Conservation (phyloP, 2,113 vertebrate species). For the Ophiodon elongatus region DNA sequence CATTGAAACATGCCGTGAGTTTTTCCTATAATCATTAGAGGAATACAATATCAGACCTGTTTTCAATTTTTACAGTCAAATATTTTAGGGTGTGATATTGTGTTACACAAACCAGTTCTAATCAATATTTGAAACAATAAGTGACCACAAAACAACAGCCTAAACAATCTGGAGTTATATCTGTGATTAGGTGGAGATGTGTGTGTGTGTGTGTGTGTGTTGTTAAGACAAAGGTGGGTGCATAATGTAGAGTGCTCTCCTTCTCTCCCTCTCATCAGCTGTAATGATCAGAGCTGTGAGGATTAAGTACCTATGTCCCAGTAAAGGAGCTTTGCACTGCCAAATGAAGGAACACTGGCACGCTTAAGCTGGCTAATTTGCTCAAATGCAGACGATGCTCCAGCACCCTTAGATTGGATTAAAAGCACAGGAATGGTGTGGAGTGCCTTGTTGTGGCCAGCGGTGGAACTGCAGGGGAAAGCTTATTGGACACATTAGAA, state of each 20-base stretch:
- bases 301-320: constrained; percentile 79
- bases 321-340: constrained; percentile 77
- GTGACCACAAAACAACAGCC: not conserved
- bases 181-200: constrained; percentile 24
- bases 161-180: not conserved
- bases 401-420: constrained; percentile 46
- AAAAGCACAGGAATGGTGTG: constrained; percentile 42
- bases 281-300: constrained; percentile 70
- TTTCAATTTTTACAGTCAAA: not conserved
- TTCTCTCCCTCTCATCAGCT: constrained; percentile 60
- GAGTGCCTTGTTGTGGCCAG: constrained; percentile 71
- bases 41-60: not conserved
- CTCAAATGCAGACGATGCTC: constrained; percentile 62
- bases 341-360: constrained; percentile 75
- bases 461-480: constrained; percentile 58
- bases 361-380: constrained; percentile 79
- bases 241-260: constrained; percentile 27
- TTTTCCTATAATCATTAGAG: not conserved
- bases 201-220: not conserved
- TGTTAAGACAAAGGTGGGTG: constrained; percentile 23
- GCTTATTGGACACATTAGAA: not conserved
- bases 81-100: not conserved
- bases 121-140: not conserved
- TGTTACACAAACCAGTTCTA: not conserved
- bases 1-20: not conserved